A percentile compares a stretch with the other conserved stretches of the same genome.
These are phyloP conservation scores for Eumerus sabulonum DNA, from an alignment of 2,888 invertebrate genomes.

Conservation along the genomic window DNA sequence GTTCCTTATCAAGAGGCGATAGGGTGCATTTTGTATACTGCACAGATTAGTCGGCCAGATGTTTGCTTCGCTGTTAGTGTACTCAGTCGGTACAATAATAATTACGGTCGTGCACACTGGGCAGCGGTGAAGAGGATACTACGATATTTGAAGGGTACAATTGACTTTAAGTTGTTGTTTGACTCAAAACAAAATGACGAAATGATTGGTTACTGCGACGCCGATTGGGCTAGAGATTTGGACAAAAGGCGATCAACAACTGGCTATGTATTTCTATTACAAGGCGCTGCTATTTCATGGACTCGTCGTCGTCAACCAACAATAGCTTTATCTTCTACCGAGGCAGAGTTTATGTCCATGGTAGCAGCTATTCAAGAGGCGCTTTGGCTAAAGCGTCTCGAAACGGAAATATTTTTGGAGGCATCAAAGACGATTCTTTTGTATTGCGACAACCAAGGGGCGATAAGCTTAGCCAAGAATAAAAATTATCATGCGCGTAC, in stretches of 20 bases:
- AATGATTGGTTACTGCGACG: slow-evolving; percentile 48
- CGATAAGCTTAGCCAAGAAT: background rate
- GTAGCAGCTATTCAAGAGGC: slow-evolving; percentile 54
- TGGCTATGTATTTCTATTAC: slow-evolving; percentile 46
- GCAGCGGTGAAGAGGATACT: slow-evolving; percentile 65
- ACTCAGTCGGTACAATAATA: slow-evolving; percentile 64
- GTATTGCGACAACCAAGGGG: slow-evolving; percentile 4
- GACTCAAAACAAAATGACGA: slow-evolving; percentile 3
- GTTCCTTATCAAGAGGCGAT: slow-evolving; percentile 44
- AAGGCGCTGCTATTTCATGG: slow-evolving; percentile 57
- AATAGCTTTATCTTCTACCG: slow-evolving; percentile 56
- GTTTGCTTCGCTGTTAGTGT: slow-evolving; percentile 63
- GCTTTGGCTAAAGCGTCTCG: slow-evolving; percentile 49
- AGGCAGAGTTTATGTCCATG: slow-evolving; percentile 61
- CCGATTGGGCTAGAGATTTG: slow-evolving; percentile 59
- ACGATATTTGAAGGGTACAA: slow-evolving; percentile 38
- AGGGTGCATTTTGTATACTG: slow-evolving; percentile 34
- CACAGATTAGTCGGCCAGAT: slow-evolving; percentile 56
- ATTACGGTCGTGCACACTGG: slow-evolving; percentile 63
- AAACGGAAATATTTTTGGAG: slow-evolving; percentile 3
- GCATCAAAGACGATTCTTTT: slow-evolving; percentile 4
- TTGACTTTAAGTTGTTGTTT: slow-evolving; percentile 27
- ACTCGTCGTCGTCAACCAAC: slow-evolving; percentile 43
- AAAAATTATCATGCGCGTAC: slow-evolving; percentile 1
- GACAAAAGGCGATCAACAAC: too few species aligned